Percentiles rank a stretch among this genome's conserved stretches.
These are phyloP conservation scores for Pteruthius melanotis DNA, from an alignment of 2,113 vertebrate species.

Conservation along the genomic window DNA sequence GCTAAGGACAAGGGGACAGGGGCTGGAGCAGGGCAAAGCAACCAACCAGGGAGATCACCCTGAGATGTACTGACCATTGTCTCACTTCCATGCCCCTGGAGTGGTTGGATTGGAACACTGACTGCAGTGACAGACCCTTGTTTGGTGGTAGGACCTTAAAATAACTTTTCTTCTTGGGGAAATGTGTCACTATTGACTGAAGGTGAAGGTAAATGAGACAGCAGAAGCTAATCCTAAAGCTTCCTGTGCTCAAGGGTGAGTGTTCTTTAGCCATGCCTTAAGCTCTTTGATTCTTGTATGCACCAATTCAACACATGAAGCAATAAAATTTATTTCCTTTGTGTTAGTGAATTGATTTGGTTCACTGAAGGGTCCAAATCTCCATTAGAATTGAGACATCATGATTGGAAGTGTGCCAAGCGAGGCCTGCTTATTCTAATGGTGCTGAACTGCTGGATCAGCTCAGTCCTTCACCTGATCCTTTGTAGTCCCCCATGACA, in stretches of 20 bases:
- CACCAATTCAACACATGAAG: neutral
- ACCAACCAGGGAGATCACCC: neutral
- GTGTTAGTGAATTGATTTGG: neutral
- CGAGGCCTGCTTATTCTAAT: neutral
- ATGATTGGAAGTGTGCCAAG: rapidly evolving
- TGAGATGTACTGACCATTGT: neutral
- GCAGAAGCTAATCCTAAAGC: neutral
- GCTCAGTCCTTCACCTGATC: neutral
- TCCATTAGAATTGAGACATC: neutral
- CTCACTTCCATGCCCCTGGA: neutral
- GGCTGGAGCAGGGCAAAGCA: neutral
- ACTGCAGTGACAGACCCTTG: neutral
- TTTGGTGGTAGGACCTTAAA: neutral
- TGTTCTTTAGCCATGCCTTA: neutral
- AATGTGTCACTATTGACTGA: neutral
- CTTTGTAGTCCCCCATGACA: too few species aligned
- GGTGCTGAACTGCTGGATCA: neutral
- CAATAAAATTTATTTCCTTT: neutral
- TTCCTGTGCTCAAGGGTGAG: neutral
- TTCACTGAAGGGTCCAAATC: neutral
- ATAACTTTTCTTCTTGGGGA: neutral
- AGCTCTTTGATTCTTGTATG: neutral
- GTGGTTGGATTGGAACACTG: neutral
- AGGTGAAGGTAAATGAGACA: neutral
- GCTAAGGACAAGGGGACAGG: too few species aligned